Evolutionary conservation across 1,140 invertebrate genomes (phyloP).

Genomic region (Brachionus rotundiformis): DNA sequence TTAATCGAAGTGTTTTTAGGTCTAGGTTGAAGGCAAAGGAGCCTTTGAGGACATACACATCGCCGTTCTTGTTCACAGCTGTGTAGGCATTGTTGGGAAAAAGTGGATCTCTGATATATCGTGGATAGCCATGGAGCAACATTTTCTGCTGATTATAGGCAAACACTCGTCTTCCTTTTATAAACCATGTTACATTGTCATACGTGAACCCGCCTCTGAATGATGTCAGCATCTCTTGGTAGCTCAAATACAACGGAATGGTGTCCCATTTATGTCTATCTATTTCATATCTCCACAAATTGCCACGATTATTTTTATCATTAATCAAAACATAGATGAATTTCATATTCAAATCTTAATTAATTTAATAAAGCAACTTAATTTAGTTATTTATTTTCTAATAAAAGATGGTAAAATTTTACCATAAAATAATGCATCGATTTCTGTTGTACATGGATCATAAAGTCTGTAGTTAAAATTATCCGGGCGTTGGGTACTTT

Average conservation of each 20-base stretch:
- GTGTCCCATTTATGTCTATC: conserved; percentile 13
- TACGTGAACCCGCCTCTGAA: neutral
- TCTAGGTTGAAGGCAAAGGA: conserved; percentile 14
- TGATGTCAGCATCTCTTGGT: conserved; percentile 8
- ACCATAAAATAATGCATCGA: conserved; percentile 24
- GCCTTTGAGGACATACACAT: neutral
- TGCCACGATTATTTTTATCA: neutral
- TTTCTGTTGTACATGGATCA: conserved; percentile 11
- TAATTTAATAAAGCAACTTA: no score
- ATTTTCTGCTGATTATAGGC: conserved; percentile 1
- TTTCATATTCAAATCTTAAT: neutral
- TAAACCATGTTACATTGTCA: conserved; percentile 17
- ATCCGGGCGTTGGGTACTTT: neutral
- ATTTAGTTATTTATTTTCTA: no score
- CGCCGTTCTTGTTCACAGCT: neutral
- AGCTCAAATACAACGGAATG: neutral
- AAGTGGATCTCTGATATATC: neutral
- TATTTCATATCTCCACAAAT: conserved; percentile 36
- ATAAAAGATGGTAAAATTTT: neutral
- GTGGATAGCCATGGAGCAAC: neutral
- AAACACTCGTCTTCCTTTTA: neutral
- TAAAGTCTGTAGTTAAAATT: neutral
- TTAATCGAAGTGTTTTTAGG: neutral
- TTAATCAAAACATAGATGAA: neutral
- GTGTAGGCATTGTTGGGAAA: conserved; percentile 12